These are phyloP conservation scores for Chelon auratus DNA, from an alignment of 2,797 vertebrate genomes.

Conservation along the genomic window DNA sequence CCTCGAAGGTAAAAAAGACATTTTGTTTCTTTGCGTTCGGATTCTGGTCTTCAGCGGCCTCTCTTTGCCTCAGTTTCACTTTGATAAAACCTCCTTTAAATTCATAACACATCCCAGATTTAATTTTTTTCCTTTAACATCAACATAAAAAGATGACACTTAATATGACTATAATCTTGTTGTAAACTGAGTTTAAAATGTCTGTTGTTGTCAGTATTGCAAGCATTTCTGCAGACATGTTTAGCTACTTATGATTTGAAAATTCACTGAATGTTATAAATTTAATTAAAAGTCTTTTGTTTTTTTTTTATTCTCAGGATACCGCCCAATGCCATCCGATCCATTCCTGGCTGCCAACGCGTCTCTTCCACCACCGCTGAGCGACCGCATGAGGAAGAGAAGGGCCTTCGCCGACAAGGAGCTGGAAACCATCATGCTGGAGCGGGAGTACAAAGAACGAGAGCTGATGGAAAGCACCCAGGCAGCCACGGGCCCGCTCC, in stretches of 20 bases:
- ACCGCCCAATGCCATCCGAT: conserved; percentile 91
- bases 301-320: conserved; percentile 84
- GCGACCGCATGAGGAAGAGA: conserved; percentile 98
- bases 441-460: conserved; percentile 96
- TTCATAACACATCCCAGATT: conserved; percentile 75
- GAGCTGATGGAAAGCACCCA: conserved; percentile 93
- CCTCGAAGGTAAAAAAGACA: conserved; percentile 89
- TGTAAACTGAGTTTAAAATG: background rate
- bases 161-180: background rate
- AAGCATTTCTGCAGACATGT: background rate
- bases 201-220: background rate
- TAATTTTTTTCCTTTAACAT: conserved; percentile 69
- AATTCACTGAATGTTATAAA: background rate
- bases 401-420: conserved; percentile 98
- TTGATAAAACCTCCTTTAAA: conserved; percentile 60
- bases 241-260: background rate
- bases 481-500: conserved; percentile 84
- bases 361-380: conserved; percentile 92
- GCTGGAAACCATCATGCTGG: conserved; percentile 97
- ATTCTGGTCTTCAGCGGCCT: conserved; percentile 22
- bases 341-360: conserved; percentile 87
- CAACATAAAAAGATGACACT: conserved; percentile 33
- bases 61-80: conserved; percentile 62
- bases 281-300: background rate
- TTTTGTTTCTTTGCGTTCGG: conserved; percentile 17